Evolutionary conservation across 2,797 vertebrate genomes (phyloP).

Genomic region (Pygocentrus nattereri): DNA sequence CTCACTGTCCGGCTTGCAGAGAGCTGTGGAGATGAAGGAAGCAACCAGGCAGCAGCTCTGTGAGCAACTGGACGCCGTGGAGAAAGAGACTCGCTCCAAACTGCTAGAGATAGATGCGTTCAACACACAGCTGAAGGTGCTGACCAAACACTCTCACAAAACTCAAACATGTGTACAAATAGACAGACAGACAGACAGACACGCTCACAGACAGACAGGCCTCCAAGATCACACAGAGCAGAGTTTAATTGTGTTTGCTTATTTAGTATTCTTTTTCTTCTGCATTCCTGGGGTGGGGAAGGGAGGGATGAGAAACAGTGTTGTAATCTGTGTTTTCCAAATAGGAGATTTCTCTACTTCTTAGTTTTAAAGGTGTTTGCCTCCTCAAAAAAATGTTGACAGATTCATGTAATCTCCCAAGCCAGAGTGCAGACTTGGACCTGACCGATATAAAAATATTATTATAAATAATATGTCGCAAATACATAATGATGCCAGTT

Average conservation of each 20-base stretch:
- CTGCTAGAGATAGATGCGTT: conserved; percentile 97
- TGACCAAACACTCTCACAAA: background rate
- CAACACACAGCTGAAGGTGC: conserved; percentile 96
- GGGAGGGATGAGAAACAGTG: conserved; percentile 5
- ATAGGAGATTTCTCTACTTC: background rate
- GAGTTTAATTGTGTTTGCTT: background rate
- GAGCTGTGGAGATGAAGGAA: conserved; percentile 93
- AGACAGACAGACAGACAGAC: background rate
- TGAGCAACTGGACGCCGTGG: conserved; percentile 93
- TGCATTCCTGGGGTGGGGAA: conserved; percentile 10
- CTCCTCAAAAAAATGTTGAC: background rate
- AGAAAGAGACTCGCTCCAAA: conserved; percentile 93
- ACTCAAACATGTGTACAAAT: background rate
- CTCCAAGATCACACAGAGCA: background rate
- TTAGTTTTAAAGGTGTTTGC: background rate
- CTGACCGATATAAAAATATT: background rate
- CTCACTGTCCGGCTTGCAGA: conserved; percentile 91
- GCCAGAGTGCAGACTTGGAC: background rate
- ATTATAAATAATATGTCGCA: no score
- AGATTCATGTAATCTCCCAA: background rate
- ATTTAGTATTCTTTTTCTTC: conserved; percentile 10
- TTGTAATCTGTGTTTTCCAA: background rate
- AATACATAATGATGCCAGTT: no score
- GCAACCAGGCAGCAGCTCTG: conserved; percentile 87
- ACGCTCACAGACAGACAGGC: background rate